Base-by-base conservation (phyloP, 2,797 vertebrate genomes). In the Dermochelys coriacea region DNA sequence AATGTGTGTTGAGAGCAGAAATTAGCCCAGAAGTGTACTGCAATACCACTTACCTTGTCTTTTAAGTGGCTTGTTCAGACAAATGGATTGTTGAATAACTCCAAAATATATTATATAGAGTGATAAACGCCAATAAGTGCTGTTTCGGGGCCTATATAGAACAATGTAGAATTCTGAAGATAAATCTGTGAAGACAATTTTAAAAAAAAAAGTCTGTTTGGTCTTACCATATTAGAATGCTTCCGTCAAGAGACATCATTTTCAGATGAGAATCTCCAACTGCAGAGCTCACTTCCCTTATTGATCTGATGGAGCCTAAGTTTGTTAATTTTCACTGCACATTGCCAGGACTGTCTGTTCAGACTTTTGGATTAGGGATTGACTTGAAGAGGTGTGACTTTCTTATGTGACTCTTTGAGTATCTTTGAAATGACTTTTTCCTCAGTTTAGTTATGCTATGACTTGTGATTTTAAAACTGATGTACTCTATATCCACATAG, bases 401-500 rank as follows among this genome's bases (percentile, higher is more conserved):
- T 18, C 41, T 84, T 74, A n/a, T 82, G 31, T 31, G 52, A 5
- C 18, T 88, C 16, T 82, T 12, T 54, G 25, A 27, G n/a, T 41
- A 86, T 74, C 52, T 81, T 57, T 83, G 25, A 57, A 57, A 11
- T 19, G 23, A 57, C 10, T 57, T 3, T 74, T 19, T 25, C 8
- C 75, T 88, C 37, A 14, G 16, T 59, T 92, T 50, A 91, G 75
- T n/a, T 50, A 88, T 19, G 18, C 68, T 5, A 41, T 90, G 81
- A 85, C 41, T 86, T 68, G 10, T 82, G 11, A 71, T 23, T 57
- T 95, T 85, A 80, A 9, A 81, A 12, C 0, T 84, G 19, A 80
- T 74, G 5, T 51, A 82, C 78, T 81, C 61, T 41, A 29, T 45
- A 16, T 45, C 50, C 11, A 41, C 14, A 5, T 82, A 84, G 11